A percentile compares a stretch with the other conserved stretches of the same genome.
Conservation (phyloP, 2,888 invertebrate genomes). For the Meteorus colon region DNA sequence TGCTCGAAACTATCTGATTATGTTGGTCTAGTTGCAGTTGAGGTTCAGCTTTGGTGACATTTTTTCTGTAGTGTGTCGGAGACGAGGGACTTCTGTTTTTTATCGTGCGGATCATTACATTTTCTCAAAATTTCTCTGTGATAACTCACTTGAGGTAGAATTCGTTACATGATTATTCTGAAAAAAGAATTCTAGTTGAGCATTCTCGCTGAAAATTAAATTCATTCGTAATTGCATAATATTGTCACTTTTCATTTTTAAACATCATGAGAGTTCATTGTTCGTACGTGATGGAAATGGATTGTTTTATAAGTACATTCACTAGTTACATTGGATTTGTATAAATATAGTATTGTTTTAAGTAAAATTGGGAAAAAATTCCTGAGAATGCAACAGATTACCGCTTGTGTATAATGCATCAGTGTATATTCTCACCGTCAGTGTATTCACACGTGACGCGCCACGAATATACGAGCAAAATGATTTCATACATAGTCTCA, state of each 20-base stretch:
- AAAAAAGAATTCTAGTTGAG: no score
- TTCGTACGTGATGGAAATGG: not conserved
- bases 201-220: no score
- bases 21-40: no score
- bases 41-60: no score
- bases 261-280: not conserved
- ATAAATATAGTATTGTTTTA: not conserved
- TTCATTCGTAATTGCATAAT: no score
- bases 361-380: not conserved
- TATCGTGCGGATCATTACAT: no score
- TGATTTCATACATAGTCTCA: conserved; percentile 14
- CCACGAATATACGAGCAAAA: conserved; percentile 17
- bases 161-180: no score
- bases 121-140: no score
- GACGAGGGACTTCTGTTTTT: no score
- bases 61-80: no score
- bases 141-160: no score
- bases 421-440: conserved; percentile 28
- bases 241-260: not conserved
- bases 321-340: not conserved
- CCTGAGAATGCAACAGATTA: conserved; percentile 57
- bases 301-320: not conserved
- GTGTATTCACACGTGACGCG: conserved; percentile 17
- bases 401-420: conserved; percentile 56
- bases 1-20: no score